Conservation (phyloP, 2,797 vertebrate species). For the Arctocebus calabarensis region DNA sequence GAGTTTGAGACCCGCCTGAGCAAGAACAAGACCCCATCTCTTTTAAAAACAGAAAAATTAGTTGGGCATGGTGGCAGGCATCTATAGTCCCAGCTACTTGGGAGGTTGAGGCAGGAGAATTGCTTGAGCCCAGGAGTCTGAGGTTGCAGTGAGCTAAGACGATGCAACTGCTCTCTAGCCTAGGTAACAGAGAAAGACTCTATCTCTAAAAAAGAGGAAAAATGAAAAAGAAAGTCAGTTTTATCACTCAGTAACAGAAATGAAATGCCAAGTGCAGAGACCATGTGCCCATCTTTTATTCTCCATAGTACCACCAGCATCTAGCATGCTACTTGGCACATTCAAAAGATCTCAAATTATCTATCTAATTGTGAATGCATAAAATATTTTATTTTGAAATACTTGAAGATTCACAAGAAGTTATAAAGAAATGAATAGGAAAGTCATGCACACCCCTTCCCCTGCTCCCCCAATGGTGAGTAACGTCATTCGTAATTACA, state of each 20-base stretch:
- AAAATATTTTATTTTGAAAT: background rate
- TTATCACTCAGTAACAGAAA: background rate
- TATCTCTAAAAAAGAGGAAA: background rate
- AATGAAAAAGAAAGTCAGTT: background rate
- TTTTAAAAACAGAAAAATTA: too few species aligned
- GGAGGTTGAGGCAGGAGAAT: background rate
- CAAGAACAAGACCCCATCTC: too few species aligned
- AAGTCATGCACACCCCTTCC: background rate
- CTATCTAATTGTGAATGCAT: background rate
- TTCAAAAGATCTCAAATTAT: background rate
- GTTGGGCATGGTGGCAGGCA: too few species aligned
- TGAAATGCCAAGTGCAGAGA: background rate
- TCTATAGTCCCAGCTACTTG: background rate
- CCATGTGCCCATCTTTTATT: rapidly evolving
- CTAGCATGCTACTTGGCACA: background rate
- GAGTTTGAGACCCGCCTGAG: too few species aligned
- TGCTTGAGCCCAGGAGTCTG: background rate
- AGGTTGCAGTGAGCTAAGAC: background rate
- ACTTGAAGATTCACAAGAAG: background rate
- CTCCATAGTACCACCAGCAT: background rate
- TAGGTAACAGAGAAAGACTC: background rate
- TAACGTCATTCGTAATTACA: background rate
- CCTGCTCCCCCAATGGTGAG: too few species aligned
- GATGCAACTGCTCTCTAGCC: background rate
- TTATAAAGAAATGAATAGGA: background rate